Evolutionary conservation across 2,113 vertebrate species (phyloP).

Genomic region (Athene noctua): DNA sequence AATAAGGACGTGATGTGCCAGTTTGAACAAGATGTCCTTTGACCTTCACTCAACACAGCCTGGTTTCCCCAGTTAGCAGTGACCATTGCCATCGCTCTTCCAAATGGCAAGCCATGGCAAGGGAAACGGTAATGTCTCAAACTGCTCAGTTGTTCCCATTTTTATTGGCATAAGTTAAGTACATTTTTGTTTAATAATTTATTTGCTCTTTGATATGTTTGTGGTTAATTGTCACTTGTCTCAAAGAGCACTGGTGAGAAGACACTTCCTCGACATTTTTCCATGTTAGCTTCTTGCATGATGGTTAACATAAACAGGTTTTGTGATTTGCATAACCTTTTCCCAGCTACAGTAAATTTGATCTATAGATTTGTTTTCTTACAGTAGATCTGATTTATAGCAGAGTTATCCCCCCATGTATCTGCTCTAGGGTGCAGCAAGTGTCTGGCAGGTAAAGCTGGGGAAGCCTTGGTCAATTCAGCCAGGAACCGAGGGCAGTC

Average conservation of each 20-base stretch:
- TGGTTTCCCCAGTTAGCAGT: background rate
- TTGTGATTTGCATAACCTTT: background rate
- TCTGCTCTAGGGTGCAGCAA: rapidly evolving
- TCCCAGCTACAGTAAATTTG: background rate
- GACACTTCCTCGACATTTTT: background rate
- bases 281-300: background rate
- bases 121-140: background rate
- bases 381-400: background rate
- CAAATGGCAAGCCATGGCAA: background rate
- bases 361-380: background rate
- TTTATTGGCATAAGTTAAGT: background rate
- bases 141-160: background rate
- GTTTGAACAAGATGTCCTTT: background rate
- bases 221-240: background rate
- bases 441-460: background rate
- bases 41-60: background rate
- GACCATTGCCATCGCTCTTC: rapidly evolving
- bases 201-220: background rate
- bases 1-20: background rate
- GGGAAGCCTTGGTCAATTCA: background rate
- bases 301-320: background rate
- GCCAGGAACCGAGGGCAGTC: background rate
- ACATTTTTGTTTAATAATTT: background rate
- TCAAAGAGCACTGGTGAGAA: background rate
- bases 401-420: background rate